Conservation (phyloP, 2,797 vertebrate genomes). For the Diceros bicornis region DNA sequence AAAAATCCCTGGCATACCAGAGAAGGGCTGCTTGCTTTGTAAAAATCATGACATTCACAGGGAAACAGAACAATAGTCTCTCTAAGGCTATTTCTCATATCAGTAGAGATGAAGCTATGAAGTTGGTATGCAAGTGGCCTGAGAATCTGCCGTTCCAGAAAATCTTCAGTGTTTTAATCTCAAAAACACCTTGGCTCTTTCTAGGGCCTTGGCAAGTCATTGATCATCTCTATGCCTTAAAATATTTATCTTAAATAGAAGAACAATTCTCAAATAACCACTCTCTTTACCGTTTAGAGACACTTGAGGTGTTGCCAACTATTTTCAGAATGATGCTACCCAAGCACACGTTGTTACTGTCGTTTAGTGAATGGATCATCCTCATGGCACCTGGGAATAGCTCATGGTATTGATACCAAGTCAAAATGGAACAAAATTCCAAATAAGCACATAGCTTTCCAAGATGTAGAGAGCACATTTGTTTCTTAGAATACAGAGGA, state of each 20-base stretch:
- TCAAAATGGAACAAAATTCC: constrained; percentile 55
- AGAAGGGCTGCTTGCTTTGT: constrained; percentile 67
- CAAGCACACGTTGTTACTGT: background rate
- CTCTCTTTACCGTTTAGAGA: constrained; percentile 44
- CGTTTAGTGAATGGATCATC: background rate
- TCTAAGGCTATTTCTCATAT: constrained; percentile 28
- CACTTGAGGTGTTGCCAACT: background rate
- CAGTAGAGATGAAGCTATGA: constrained; percentile 39
- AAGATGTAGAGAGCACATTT: constrained; percentile 49
- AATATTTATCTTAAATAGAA: constrained; percentile 61
- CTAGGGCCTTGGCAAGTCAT: background rate
- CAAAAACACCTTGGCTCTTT: constrained; percentile 59
- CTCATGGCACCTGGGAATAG: background rate
- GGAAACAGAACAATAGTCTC: constrained; percentile 59
- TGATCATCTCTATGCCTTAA: constrained; percentile 16
- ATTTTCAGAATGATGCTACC: constrained; percentile 11
- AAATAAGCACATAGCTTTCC: constrained; percentile 53
- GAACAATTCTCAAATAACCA: constrained; percentile 59
- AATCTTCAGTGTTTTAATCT: constrained; percentile 62
- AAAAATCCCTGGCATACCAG: constrained; percentile 62
- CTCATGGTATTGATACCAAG: constrained; percentile 9
- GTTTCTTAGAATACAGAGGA: constrained; percentile 55
- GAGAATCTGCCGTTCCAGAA: constrained; percentile 42
- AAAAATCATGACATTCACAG: constrained; percentile 62
- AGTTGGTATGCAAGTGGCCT: background rate